Percentiles rank a stretch among this genome's conserved stretches.
Conservation (phyloP, 2,113 vertebrate genomes). For the Solenodon paradoxus region DNA sequence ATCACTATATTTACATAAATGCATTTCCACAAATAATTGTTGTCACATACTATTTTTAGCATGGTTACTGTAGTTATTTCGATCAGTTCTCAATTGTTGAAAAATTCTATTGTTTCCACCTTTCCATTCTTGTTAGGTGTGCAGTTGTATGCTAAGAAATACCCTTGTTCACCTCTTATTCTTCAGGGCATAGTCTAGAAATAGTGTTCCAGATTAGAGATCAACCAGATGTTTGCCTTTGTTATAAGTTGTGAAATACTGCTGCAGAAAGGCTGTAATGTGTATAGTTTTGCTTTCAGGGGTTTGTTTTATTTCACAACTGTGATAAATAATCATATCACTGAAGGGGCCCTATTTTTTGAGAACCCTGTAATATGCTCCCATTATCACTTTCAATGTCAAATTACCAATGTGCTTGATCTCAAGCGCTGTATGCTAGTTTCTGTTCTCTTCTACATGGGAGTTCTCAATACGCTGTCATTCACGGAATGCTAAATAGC, state of each 20-base stretch:
- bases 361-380: neutral
- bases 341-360: neutral
- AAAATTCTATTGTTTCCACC: neutral
- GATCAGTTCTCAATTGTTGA: neutral
- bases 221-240: neutral
- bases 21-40: neutral
- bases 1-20: neutral
- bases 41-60: neutral
- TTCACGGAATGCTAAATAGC: conserved; percentile 75
- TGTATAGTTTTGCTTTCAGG: neutral
- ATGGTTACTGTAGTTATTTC: neutral
- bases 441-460: conserved; percentile 26
- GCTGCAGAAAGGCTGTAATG: neutral
- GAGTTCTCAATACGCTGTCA: conserved; percentile 65
- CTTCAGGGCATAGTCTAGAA: neutral
- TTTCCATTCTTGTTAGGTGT: neutral
- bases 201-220: neutral
- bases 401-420: conserved; percentile 15
- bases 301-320: neutral
- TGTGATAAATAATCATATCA: neutral
- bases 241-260: neutral
- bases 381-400: conserved; percentile 14
- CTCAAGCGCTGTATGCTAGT: neutral
- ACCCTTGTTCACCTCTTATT: neutral
- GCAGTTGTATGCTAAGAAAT: neutral